Percentiles rank a stretch among this genome's conserved stretches.
Conservation (phyloP, 1,140 invertebrate species). For the Brachionus paranguensis region DNA sequence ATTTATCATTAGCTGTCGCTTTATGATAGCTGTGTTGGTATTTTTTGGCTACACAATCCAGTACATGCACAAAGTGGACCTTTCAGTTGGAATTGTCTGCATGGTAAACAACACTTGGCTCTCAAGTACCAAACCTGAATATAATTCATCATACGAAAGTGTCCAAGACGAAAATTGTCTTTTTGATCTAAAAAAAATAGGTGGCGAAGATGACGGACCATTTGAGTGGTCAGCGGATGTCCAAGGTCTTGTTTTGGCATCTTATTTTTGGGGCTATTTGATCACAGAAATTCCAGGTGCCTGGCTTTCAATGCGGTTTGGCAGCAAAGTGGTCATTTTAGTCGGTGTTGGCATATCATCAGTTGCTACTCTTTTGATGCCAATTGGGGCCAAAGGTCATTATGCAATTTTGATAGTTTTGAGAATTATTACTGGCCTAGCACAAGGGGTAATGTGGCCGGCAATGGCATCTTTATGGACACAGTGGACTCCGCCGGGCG, state of each 20-base stretch:
- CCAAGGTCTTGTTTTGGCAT: conserved; percentile 51
- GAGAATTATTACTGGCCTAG: conserved; percentile 28
- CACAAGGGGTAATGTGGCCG: conserved; percentile 45
- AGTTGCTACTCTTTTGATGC: conserved; percentile 20
- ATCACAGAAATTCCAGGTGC: conserved; percentile 54
- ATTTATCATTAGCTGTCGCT: conserved; percentile 22
- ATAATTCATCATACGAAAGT: not conserved
- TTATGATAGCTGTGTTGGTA: conserved; percentile 5
- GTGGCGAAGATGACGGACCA: conserved; percentile 44
- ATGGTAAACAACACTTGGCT: conserved; percentile 61
- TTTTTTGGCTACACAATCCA: conserved; percentile 44
- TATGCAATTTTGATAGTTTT: not conserved
- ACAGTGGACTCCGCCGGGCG: conserved; percentile 48
- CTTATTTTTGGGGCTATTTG: conserved; percentile 56
- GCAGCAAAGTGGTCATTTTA: conserved; percentile 51
- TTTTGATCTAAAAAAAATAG: not conserved
- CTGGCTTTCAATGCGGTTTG: conserved; percentile 51
- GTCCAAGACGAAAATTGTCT: not conserved
- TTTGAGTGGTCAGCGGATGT: conserved; percentile 50
- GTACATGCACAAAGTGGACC: conserved; percentile 77
- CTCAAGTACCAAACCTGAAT: not conserved
- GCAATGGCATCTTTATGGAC: conserved; percentile 46
- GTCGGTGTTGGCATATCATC: not conserved
- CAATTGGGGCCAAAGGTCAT: conserved; percentile 5
- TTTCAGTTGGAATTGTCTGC: conserved; percentile 79